phyloP scores from a whole-genome alignment of 2,797 vertebrate species.

The Darevskia mixta region DNA sequence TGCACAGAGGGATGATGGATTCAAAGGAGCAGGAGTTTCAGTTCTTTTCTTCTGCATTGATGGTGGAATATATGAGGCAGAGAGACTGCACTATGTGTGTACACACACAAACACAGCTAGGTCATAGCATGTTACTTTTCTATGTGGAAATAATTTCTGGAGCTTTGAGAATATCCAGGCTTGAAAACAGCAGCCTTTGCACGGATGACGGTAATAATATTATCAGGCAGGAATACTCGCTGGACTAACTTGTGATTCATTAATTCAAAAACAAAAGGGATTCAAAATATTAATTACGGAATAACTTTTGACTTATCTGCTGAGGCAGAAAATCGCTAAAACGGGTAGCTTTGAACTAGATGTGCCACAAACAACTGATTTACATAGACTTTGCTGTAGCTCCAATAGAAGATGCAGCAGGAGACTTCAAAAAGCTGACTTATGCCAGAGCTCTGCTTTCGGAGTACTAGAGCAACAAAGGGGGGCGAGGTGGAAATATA shows the following conservation, averaged over 20 bases:
- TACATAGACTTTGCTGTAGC: constrained; percentile 9
- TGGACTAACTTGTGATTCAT: neutral
- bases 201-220: neutral
- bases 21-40: too few relatives aligned
- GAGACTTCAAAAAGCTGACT: constrained; percentile 6
- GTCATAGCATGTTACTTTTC: constrained; percentile 16
- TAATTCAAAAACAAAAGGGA: constrained; percentile 30
- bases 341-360: neutral
- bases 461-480: constrained; percentile 19
- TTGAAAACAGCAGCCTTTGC: constrained; percentile 36
- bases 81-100: too few relatives aligned
- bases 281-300: constrained; percentile 23
- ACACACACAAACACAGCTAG: neutral
- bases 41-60: too few relatives aligned
- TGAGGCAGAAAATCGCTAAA: neutral
- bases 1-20: too few relatives aligned
- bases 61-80: too few relatives aligned
- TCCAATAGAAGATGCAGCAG: neutral
- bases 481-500: neutral
- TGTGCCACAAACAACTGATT: constrained; percentile 25
- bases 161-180: constrained; percentile 25
- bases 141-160: constrained; percentile 24
- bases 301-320: constrained; percentile 27
- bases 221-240: constrained; percentile 12
- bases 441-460: constrained; percentile 5